These are phyloP conservation scores for Lepidurus couesii DNA, from an alignment of 1,140 invertebrate genomes.

Conservation along the genomic window DNA sequence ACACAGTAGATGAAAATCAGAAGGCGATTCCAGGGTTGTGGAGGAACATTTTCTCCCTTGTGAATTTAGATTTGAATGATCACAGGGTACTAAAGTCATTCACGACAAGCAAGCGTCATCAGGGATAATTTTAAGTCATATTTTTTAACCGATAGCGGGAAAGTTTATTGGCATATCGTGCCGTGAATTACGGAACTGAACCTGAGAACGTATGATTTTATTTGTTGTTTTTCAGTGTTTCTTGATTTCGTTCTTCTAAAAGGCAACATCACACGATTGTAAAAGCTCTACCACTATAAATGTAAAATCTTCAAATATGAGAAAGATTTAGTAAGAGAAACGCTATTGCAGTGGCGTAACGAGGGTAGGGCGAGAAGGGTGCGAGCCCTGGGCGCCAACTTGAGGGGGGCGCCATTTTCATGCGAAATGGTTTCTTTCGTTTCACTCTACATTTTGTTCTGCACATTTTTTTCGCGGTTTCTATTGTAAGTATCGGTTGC, in stretches of 20 bases:
- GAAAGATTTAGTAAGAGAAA: background rate
- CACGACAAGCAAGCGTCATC: constrained; percentile 9
- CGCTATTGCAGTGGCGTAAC: no score
- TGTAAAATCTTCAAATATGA: no score
- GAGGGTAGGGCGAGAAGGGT: no score
- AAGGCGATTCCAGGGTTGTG: background rate
- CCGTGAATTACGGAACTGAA: background rate
- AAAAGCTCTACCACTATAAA: no score
- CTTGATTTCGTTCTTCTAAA: background rate
- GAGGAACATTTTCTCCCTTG: background rate
- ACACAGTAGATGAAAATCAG: background rate
- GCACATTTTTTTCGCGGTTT: background rate
- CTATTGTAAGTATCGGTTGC: background rate
- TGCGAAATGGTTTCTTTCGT: background rate
- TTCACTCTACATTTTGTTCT: background rate
- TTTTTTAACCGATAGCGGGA: constrained; percentile 8
- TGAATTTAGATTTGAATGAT: background rate
- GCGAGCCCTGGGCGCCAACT: no score
- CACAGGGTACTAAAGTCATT: background rate
- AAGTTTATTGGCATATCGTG: background rate
- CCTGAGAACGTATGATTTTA: no score
- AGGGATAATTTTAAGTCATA: constrained; percentile 11
- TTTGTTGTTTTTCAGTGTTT: background rate
- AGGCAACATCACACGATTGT: background rate
- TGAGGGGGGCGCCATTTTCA: background rate